Percentiles rank a stretch among this genome's conserved stretches.
These are phyloP conservation scores for Puffinus mauretanicus DNA, from an alignment of 2,113 vertebrate species.

Conservation along the genomic window DNA sequence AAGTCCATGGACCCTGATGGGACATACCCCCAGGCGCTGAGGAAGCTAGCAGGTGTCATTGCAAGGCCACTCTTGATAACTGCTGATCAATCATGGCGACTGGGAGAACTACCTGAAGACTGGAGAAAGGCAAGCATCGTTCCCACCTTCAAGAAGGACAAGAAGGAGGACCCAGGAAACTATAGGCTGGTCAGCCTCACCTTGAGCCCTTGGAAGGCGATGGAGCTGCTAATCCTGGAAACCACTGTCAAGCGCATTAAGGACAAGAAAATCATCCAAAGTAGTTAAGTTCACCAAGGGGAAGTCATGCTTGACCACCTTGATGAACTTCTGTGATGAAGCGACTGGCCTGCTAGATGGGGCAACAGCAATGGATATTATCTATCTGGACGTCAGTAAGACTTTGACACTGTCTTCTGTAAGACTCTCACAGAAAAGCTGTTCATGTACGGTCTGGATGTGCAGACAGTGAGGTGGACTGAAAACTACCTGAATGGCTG, in stretches of 20 bases:
- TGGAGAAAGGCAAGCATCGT: background rate
- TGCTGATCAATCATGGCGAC: background rate
- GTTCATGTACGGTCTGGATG: background rate
- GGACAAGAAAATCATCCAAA: background rate
- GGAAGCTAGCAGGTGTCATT: background rate
- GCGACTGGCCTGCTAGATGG: background rate
- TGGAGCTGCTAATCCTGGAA: background rate
- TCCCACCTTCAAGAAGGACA: background rate
- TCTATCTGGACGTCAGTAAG: background rate
- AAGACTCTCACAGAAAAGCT: background rate
- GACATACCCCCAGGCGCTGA: rapidly evolving
- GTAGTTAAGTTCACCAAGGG: background rate
- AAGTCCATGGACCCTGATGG: background rate
- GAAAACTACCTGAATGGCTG: background rate
- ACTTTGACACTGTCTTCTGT: background rate
- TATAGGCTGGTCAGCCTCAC: background rate
- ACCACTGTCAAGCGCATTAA: background rate
- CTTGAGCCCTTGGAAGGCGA: background rate
- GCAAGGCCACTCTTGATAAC: background rate
- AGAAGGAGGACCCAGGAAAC: background rate
- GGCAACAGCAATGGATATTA: background rate
- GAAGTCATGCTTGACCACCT: background rate
- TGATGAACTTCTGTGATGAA: background rate
- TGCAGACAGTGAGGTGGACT: background rate
- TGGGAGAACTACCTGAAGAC: background rate